phyloP scores from a whole-genome alignment of 2,113 vertebrate genomes.

The Bostrychus sinensis region DNA sequence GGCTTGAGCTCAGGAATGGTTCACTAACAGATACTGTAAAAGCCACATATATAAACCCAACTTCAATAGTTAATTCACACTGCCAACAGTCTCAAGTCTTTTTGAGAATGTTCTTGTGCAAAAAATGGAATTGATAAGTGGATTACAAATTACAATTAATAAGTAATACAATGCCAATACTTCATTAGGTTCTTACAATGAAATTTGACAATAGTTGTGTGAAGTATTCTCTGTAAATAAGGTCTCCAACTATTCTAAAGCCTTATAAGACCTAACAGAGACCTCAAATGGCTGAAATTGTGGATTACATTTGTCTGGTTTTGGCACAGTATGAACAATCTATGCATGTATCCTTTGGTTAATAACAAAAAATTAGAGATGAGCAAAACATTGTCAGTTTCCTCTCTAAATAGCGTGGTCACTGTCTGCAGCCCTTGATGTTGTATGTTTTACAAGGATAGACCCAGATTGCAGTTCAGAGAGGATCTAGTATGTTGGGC shows the following conservation, averaged over 20 bases:
- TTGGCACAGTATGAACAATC: slow-evolving; percentile 56
- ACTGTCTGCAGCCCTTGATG: slow-evolving; percentile 62
- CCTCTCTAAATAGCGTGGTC: slow-evolving; percentile 42
- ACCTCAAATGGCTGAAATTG: slow-evolving; percentile 43
- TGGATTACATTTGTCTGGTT: slow-evolving; percentile 35
- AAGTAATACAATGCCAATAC: slow-evolving; percentile 31
- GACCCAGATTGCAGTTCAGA: slow-evolving; percentile 50
- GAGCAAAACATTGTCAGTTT: slow-evolving; percentile 38
- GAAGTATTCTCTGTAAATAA: slow-evolving; percentile 20
- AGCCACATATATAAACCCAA: slow-evolving; percentile 15
- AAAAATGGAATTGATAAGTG: slow-evolving; percentile 19
- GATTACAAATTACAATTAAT: slow-evolving; percentile 41
- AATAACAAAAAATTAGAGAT: slow-evolving; percentile 40
- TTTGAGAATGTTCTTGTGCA: slow-evolving; percentile 28
- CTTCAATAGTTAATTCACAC: slow-evolving; percentile 27
- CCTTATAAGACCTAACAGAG: slow-evolving; percentile 22
- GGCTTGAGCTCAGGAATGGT: slow-evolving; percentile 64
- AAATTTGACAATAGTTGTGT: slow-evolving; percentile 24
- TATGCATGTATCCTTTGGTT: slow-evolving; percentile 68
- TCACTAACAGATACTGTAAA: slow-evolving; percentile 32
- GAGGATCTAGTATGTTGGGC: slow-evolving; percentile 32
- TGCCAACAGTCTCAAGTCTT: slow-evolving; percentile 30
- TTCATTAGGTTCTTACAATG: slow-evolving; percentile 45
- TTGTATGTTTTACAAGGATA: slow-evolving; percentile 47
- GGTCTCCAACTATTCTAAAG: slow-evolving; percentile 21